phyloP scores from a whole-genome alignment of 2,113 vertebrate genomes.

The Chaetodon trifascialis region DNA sequence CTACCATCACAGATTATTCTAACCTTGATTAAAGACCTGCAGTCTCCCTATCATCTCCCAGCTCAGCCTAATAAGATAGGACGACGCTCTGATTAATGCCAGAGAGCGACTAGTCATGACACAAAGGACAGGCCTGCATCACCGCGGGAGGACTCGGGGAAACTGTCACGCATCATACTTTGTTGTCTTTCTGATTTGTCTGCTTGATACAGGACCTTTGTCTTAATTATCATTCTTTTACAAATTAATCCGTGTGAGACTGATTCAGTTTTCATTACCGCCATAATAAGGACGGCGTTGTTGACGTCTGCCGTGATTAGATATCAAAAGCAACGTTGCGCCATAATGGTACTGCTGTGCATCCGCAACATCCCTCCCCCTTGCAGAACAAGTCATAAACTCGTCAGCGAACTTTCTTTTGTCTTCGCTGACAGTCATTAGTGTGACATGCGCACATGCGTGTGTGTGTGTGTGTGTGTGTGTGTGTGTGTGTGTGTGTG shows the following conservation, averaged over 20 bases:
- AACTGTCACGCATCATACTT: slow-evolving; percentile 62
- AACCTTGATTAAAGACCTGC: slow-evolving; percentile 85
- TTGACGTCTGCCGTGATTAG: slow-evolving; percentile 71
- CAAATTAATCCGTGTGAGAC: slow-evolving; percentile 76
- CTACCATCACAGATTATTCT: slow-evolving; percentile 81
- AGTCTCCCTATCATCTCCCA: slow-evolving; percentile 79
- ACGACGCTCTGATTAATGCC: slow-evolving; percentile 81
- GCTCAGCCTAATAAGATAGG: slow-evolving; percentile 81
- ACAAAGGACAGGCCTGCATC: slow-evolving; percentile 74
- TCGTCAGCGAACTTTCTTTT: slow-evolving; percentile 55
- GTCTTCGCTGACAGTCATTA: slow-evolving; percentile 19
- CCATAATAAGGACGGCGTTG: slow-evolving; percentile 58
- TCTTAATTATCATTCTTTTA: slow-evolving; percentile 76
- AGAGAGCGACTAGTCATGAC: slow-evolving; percentile 70
- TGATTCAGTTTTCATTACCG: slow-evolving; percentile 74
- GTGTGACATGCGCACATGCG: not conserved
- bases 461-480: slow-evolving; percentile 12
- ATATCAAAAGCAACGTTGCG: slow-evolving; percentile 9
- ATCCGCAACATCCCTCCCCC: not conserved
- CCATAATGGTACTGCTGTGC: slow-evolving; percentile 20
- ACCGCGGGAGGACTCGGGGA: slow-evolving; percentile 52
- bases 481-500: slow-evolving; percentile 41
- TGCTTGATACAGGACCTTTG: slow-evolving; percentile 69
- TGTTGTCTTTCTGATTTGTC: slow-evolving; percentile 63
- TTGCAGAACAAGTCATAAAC: slow-evolving; percentile 30